These are phyloP conservation scores for Camponotus pennsylvanicus DNA, from an alignment of 1,140 invertebrate genomes.

Conservation along the genomic window DNA sequence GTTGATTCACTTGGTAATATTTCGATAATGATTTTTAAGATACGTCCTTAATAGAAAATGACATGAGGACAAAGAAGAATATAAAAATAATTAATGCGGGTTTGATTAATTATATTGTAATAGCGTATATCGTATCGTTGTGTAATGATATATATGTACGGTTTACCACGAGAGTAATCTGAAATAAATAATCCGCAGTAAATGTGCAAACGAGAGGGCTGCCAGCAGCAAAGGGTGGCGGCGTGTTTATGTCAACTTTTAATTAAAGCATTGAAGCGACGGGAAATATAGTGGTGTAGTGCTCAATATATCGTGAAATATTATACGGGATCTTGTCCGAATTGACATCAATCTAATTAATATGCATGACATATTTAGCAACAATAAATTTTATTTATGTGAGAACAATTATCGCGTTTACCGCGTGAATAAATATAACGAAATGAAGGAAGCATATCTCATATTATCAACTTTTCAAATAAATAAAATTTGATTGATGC, in stretches of 20 bases:
- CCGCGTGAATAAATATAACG: background rate
- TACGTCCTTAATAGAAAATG: background rate
- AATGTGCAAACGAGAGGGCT: slow-evolving; percentile 11
- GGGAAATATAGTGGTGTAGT: background rate
- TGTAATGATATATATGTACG: background rate
- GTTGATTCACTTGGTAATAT: slow-evolving; percentile 76
- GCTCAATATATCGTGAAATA: slow-evolving; percentile 42
- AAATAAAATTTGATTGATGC: background rate
- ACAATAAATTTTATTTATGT: slow-evolving; percentile 29
- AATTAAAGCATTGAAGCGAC: slow-evolving; percentile 7
- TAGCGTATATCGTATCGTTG: background rate
- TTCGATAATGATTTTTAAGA: background rate
- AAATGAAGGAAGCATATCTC: background rate
- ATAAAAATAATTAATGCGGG: background rate
- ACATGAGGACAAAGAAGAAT: background rate
- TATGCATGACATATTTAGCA: slow-evolving; percentile 16
- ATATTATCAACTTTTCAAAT: background rate
- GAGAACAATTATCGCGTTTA: background rate
- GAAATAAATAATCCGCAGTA: slow-evolving; percentile 15
- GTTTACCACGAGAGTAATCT: no score
- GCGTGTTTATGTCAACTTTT: slow-evolving; percentile 55
- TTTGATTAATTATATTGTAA: slow-evolving; percentile 27
- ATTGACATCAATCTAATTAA: slow-evolving; percentile 43
- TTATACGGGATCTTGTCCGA: slow-evolving; percentile 11
- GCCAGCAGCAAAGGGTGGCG: slow-evolving; percentile 3